A percentile compares a stretch with the other conserved stretches of the same genome.
Conservation (phyloP, 1,140 invertebrate genomes). For the Helicoverpa armigera region DNA sequence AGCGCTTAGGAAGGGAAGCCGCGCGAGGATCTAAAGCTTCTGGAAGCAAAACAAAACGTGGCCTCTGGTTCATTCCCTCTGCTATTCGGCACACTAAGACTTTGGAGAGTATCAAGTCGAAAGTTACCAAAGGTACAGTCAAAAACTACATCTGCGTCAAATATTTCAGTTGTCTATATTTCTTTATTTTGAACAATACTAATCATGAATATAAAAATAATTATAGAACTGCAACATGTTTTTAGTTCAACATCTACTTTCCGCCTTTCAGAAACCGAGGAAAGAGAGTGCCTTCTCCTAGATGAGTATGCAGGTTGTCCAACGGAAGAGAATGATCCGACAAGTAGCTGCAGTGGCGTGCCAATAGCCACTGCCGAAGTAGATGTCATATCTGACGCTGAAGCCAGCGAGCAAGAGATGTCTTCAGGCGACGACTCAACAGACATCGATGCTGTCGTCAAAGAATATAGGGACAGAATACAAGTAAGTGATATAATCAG, state of each 20-base stretch:
- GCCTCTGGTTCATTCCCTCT: slow-evolving; percentile 80
- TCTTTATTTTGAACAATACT: too few species aligned
- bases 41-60: slow-evolving; percentile 71
- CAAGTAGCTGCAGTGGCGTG: slow-evolving; percentile 67
- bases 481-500: slow-evolving; percentile 69
- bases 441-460: slow-evolving; percentile 87
- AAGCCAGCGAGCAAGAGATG: slow-evolving; percentile 78
- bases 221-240: not conserved
- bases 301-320: slow-evolving; percentile 84
- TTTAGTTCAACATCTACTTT: not conserved
- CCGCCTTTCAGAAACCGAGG: slow-evolving; percentile 76
- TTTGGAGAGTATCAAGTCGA: slow-evolving; percentile 82
- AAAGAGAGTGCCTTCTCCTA: slow-evolving; percentile 85
- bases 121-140: slow-evolving; percentile 78
- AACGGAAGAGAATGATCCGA: slow-evolving; percentile 73
- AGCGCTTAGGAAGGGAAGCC: slow-evolving; percentile 73
- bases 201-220: too few species aligned
- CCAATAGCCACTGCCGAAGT: slow-evolving; percentile 77
- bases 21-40: slow-evolving; percentile 66
- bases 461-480: slow-evolving; percentile 87
- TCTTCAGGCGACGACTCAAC: slow-evolving; percentile 85
- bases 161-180: too few species aligned
- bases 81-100: slow-evolving; percentile 82
- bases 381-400: slow-evolving; percentile 72
- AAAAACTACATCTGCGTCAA: not conserved